Conservation (phyloP, 2,113 vertebrate genomes). For the Oreocharis arfaki region DNA sequence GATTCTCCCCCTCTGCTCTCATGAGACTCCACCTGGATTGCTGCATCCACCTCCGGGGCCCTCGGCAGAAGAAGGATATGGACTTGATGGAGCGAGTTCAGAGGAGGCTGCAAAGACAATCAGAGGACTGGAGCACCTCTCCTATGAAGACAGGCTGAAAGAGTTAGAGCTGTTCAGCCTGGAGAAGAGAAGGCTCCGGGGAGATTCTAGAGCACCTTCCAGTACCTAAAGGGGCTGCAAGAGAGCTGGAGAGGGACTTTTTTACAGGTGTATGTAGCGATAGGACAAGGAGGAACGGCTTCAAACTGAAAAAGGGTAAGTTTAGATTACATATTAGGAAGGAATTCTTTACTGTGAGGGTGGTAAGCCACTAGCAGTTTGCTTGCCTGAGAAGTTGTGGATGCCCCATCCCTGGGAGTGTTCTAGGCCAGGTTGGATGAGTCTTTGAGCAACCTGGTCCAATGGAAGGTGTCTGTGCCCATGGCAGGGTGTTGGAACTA, state of each 20-base stretch:
- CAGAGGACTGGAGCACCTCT: neutral
- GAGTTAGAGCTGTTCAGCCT: neutral
- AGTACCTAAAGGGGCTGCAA: neutral
- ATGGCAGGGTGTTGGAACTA: neutral
- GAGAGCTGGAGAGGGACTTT: neutral
- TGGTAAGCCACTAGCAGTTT: neutral
- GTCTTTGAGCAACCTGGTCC: neutral
- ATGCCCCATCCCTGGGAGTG: neutral
- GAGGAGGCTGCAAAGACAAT: neutral
- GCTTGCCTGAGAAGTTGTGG: neutral
- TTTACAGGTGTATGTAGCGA: neutral
- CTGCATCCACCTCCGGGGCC: neutral
- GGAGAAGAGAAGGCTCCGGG: neutral
- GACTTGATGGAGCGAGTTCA: neutral
- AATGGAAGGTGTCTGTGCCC: neutral
- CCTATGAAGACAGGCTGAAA: neutral
- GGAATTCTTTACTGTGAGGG: neutral
- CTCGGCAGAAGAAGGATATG: neutral
- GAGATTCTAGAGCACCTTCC: neutral
- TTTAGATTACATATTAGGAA: neutral
- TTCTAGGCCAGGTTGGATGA: neutral
- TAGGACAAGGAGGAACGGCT: neutral
- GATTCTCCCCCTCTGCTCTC: neutral
- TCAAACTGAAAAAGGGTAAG: neutral
- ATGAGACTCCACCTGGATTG: neutral